Conservation (phyloP, 2,113 vertebrate genomes). For the Sclerurus mexicanus region DNA sequence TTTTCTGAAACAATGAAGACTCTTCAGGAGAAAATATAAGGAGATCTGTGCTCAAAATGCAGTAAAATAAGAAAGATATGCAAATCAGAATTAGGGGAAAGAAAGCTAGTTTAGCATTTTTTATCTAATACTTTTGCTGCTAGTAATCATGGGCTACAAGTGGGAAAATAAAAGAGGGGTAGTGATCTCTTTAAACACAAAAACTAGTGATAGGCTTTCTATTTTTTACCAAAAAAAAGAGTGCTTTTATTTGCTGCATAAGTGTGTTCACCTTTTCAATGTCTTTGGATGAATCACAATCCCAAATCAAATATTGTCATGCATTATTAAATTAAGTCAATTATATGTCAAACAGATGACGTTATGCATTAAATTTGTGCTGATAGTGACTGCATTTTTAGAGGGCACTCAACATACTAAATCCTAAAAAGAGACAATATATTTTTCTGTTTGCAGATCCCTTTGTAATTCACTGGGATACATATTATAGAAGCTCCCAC, state of each 20-base stretch:
- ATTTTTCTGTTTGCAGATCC: background rate
- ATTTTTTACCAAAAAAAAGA: background rate
- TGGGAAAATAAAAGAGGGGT: accelerated
- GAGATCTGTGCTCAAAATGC: background rate
- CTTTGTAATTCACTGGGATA: conserved; percentile 30
- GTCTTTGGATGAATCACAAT: background rate
- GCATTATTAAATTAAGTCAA: conserved; percentile 50
- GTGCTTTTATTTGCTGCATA: background rate
- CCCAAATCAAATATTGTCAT: conserved; percentile 51
- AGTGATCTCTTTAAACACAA: background rate
- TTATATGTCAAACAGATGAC: conserved; percentile 50
- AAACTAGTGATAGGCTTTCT: background rate
- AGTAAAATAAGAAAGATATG: background rate
- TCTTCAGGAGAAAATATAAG: background rate
- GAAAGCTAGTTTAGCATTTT: background rate
- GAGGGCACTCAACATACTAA: conserved; percentile 21
- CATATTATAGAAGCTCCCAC: background rate
- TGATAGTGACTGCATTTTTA: conserved; percentile 34
- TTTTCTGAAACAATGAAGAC: background rate
- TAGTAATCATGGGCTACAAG: background rate
- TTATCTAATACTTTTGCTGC: background rate
- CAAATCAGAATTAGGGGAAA: background rate
- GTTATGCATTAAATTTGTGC: conserved; percentile 17
- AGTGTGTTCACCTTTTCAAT: background rate
- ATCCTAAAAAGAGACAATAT: background rate